Evolutionary conservation across 1,140 invertebrate species (phyloP).

Genomic region (Oreohelix idahoensis): DNA sequence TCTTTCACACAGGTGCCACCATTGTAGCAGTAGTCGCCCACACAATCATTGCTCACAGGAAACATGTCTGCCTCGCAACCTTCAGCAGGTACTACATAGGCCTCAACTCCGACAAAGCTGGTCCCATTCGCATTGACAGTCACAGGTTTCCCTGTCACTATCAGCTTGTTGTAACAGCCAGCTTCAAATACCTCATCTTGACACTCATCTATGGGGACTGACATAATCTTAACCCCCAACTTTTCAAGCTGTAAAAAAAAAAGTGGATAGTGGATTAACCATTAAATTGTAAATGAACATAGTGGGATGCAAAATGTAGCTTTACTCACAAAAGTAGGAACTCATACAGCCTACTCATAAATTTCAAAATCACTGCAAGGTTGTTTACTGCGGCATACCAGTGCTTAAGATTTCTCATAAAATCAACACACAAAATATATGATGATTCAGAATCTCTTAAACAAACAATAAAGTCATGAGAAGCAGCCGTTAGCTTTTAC

Average conservation of each 20-base stretch:
- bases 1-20: slow-evolving; percentile 87
- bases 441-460: too few relatives aligned
- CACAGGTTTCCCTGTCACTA: slow-evolving; percentile 86
- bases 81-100: slow-evolving; percentile 91
- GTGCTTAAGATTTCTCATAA: too few relatives aligned
- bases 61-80: slow-evolving; percentile 62
- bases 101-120: slow-evolving; percentile 91
- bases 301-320: too few relatives aligned
- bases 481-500: too few relatives aligned
- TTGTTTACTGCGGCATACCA: too few relatives aligned
- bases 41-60: slow-evolving; percentile 78
- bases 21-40: slow-evolving; percentile 92
- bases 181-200: slow-evolving; percentile 92
- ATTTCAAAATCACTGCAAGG: too few relatives aligned
- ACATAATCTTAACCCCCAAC: slow-evolving; percentile 94
- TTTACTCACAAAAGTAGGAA: too few relatives aligned
- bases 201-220: slow-evolving; percentile 98
- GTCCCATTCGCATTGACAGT: slow-evolving; percentile 98
- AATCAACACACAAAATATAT: too few relatives aligned
- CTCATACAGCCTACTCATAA: too few relatives aligned
- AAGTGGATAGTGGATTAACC: neutral
- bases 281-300: too few relatives aligned
- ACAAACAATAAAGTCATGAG: too few relatives aligned
- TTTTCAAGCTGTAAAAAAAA: slow-evolving; percentile 85
- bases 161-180: slow-evolving; percentile 93